Evolutionary conservation across 2,888 invertebrate genomes (phyloP), one percentile per base, ranked within the genome.

Genomic region (Drosophila kokeensis): DNA sequence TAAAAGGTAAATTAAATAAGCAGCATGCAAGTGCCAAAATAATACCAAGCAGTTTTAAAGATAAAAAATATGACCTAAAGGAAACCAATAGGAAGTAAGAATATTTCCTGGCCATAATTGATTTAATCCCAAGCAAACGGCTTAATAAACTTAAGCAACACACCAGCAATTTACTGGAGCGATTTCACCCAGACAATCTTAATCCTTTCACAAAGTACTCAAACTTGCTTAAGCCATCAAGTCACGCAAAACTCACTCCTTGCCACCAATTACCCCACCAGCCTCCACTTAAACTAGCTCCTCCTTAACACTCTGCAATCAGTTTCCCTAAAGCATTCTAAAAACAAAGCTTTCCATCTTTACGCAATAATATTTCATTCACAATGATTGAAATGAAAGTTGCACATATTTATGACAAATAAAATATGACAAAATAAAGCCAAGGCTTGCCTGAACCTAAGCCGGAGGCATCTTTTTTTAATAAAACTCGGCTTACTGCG

Each of bases 1-100:
- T 42, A 36, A 40, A 48, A 49, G 27, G 36, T 38, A 65, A 74
- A 65, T 61, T 76, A 80, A 38, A 65, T 69, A 53, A 45, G 8
- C n/a, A 42, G 34, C 11, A 3, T 18, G 6, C 13, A 45, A 53
- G n/a, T 24, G 24, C 8, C 18, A 0, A 24, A 38, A 32, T 50
- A 48, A 36, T 62, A 18, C 21, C 2, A 29, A 29, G 2, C 21
- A 7, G 1, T 4, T 11, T 45, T 21, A 13, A 7, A 21, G 21
- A 21, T 42, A 21, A 13, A 6, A 6, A 42, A 42, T 21, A 0
- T 3, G n/a, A 21, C 21, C 21, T 21, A 7, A 21, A 21, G 21
- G 7, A 13, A 13, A 15, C 21, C 4, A 45, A 45, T 24, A 4
- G 24, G 2, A 45, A 15, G 24, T 45, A 24, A 24, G 15, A 8